These are phyloP conservation scores for Psophia crepitans DNA, from an alignment of 2,113 vertebrate species.

Conservation along the genomic window DNA sequence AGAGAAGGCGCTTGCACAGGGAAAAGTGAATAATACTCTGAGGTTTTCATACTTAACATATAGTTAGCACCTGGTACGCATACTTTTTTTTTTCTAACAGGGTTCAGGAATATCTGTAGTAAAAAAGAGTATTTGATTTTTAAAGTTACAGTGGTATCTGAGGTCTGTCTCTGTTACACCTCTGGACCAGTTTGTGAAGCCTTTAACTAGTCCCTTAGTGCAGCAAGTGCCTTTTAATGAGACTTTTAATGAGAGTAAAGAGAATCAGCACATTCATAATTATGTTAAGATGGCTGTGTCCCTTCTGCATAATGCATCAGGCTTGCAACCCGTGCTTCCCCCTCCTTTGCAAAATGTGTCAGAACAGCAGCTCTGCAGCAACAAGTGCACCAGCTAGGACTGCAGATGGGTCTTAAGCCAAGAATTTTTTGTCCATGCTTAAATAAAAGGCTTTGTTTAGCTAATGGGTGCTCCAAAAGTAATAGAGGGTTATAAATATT, in stretches of 20 bases:
- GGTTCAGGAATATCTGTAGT: neutral
- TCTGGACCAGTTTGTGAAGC: neutral
- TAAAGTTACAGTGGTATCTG: neutral
- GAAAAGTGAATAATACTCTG: neutral
- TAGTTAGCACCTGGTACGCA: accelerated
- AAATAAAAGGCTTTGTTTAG: neutral
- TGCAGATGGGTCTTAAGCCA: neutral
- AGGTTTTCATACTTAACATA: neutral
- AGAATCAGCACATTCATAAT: accelerated
- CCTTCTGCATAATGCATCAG: accelerated
- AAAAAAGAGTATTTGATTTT: neutral
- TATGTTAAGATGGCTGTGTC: neutral
- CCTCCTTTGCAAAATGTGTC: neutral
- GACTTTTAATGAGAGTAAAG: neutral
- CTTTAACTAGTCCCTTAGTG: neutral
- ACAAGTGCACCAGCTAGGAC: accelerated
- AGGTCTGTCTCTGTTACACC: accelerated
- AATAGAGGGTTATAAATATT: neutral
- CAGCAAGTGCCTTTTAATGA: neutral
- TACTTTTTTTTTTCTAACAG: neutral
- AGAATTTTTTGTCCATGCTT: neutral
- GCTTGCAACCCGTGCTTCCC: neutral
- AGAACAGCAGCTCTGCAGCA: neutral
- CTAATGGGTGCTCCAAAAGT: accelerated
- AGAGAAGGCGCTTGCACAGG: neutral